Percentiles rank a stretch among this genome's conserved stretches.
These are phyloP conservation scores for Cenopis cana DNA, from an alignment of 2,888 invertebrate genomes.

Conservation along the genomic window DNA sequence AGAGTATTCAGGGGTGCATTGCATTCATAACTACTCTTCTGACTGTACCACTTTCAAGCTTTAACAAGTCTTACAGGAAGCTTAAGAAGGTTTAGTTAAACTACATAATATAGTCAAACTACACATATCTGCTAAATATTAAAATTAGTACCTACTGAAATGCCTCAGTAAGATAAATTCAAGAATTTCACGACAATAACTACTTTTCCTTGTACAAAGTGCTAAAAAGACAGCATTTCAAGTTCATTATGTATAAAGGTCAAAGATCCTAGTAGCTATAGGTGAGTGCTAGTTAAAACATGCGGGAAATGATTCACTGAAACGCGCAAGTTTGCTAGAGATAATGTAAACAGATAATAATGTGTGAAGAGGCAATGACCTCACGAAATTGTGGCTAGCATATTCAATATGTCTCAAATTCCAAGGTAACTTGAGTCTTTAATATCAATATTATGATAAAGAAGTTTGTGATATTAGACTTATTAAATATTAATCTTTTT, in stretches of 20 bases:
- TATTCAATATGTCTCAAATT: slow-evolving; percentile 1
- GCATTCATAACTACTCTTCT: not conserved
- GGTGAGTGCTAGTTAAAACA: slow-evolving; percentile 20
- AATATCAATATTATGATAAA: not conserved
- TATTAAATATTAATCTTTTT: not conserved
- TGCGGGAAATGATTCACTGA: slow-evolving; percentile 29
- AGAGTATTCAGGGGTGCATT: too few relatives aligned
- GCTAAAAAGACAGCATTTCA: slow-evolving; percentile 18
- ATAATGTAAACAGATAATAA: slow-evolving; percentile 39
- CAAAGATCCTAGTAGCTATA: slow-evolving; percentile 19
- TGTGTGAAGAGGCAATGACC: slow-evolving; percentile 39
- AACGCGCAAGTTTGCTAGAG: slow-evolving; percentile 14
- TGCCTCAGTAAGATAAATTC: not conserved
- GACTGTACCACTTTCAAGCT: not conserved
- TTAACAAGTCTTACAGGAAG: not conserved
- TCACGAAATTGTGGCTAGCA: slow-evolving; percentile 19
- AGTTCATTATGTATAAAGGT: slow-evolving; percentile 20
- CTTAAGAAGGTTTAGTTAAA: too few relatives aligned
- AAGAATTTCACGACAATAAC: not conserved
- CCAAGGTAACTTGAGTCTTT: not conserved
- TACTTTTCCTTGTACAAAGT: slow-evolving; percentile 9
- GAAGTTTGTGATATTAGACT: not conserved
- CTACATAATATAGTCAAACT: too few relatives aligned
- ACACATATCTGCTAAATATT: not conserved
- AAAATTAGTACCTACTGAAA: not conserved